Evolutionary conservation across 2,113 vertebrate species (phyloP).

Genomic region (Cottus gobio): DNA sequence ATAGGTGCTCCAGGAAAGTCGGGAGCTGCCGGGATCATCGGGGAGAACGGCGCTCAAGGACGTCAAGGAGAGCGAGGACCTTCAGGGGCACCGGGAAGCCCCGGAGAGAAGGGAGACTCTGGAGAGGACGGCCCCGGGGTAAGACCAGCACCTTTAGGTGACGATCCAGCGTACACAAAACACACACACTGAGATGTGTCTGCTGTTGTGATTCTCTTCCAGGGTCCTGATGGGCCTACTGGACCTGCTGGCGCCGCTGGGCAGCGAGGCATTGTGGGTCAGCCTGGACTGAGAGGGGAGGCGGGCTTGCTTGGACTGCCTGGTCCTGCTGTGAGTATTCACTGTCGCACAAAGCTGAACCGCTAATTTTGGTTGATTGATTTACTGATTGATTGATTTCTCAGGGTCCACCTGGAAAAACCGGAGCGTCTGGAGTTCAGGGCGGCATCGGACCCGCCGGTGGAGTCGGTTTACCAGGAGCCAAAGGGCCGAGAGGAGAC

Average conservation of each 20-base stretch:
- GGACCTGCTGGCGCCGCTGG: constrained; percentile 91
- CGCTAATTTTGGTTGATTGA: not conserved
- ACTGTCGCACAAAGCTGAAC: not conserved
- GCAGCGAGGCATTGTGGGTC: constrained; percentile 95
- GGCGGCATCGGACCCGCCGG: constrained; percentile 92
- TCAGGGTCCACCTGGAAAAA: constrained; percentile 94
- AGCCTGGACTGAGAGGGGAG: constrained; percentile 94
- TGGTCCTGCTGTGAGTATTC: constrained; percentile 89
- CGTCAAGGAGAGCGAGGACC: constrained; percentile 90
- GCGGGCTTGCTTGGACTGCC: constrained; percentile 92
- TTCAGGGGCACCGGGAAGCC: constrained; percentile 84
- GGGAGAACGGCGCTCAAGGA: constrained; percentile 90
- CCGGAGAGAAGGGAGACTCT: constrained; percentile 94
- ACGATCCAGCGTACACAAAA: not conserved
- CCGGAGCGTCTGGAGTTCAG: constrained; percentile 86
- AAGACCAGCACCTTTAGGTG: not conserved
- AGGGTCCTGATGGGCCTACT: constrained; percentile 95
- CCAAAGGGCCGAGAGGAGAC: constrained; percentile 91
- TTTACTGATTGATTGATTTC: not conserved
- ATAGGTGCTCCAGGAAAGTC: constrained; percentile 92
- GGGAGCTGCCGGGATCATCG: constrained; percentile 90
- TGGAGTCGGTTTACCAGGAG: constrained; percentile 88
- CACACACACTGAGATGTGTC: not conserved
- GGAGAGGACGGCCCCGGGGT: constrained; percentile 95
- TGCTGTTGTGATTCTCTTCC: constrained; percentile 11